Evolutionary conservation across 2,797 vertebrate genomes (phyloP), one percentile per base, ranked within the genome.

Genomic region (Anisognathus igniventris): DNA sequence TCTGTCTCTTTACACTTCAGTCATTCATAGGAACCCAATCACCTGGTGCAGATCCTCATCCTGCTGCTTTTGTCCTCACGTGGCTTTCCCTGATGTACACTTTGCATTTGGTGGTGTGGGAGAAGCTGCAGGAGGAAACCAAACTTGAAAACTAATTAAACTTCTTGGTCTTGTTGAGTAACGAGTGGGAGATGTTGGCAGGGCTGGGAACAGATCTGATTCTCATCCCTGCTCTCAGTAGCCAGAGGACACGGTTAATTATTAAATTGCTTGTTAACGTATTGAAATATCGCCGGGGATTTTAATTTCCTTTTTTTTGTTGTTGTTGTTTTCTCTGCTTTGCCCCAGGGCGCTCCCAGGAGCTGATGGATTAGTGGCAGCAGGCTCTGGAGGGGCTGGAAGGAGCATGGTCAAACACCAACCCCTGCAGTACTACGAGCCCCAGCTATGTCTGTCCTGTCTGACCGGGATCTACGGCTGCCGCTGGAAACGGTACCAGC

Each of bases 361-460:
- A 95, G 97, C 97, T 97, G 97, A 98, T 99, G 99, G 99, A 97
- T 97, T 97, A 98, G 97, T 98, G 98, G 98, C 94, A 80, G 92
- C 94, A 87, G 64, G 92, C 97, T 90, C 91, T 93, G 72, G 95
- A 97, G 96, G 94, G 78, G 89, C 94, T 96, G 98, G 98, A 98
- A 97, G 98, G 98, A 99, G 98, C 98, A 99, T 99, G 99, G 99
- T 99, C 95, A 99, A 99, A 96, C 99, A 99, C 98, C 99, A 99
- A 96, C 99, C 99, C 42, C 98, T 99, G 89, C 99, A 99, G 98
- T 99, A 99, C 98, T 99, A 99, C 25, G 99, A 99, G 98, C 99
- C 99, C 25, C 99, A 99, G 97, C 97, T 99, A 96, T 99, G 99
- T 96, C 97, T 99, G 97, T 99, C 99, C 96, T 99, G 99, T 86